Percentiles rank a stretch among this genome's conserved stretches.
Conservation (phyloP, 1,140 invertebrate genomes). For the Propsilocerus akamusi region DNA sequence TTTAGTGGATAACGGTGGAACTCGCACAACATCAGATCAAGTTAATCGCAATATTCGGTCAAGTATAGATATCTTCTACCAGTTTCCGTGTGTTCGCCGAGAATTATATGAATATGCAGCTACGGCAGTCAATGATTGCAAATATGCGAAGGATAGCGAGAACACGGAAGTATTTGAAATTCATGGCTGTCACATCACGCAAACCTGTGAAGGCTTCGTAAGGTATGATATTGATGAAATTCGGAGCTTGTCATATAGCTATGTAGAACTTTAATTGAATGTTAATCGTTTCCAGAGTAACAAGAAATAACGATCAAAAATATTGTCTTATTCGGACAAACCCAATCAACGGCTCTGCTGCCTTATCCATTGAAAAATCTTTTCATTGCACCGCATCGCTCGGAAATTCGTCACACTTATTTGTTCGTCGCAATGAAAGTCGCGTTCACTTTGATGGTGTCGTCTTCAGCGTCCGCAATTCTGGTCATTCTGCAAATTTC, state of each 20-base stretch:
- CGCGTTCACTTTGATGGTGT: constrained; percentile 73
- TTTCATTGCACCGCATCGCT: constrained; percentile 67
- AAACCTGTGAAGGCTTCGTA: constrained; percentile 61
- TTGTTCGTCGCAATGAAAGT: constrained; percentile 61
- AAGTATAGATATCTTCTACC: too few relatives aligned
- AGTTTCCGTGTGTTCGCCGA: too few relatives aligned
- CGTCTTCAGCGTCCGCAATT: constrained; percentile 69
- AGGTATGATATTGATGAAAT: constrained; percentile 35
- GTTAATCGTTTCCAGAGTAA: constrained; percentile 33
- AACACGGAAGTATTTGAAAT: constrained; percentile 70
- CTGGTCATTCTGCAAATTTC: constrained; percentile 70
- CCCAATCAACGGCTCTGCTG: constrained; percentile 63
- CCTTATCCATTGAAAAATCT: constrained; percentile 35
- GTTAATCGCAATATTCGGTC: not conserved
- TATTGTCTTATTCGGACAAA: constrained; percentile 63
- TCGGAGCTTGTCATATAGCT: too few relatives aligned
- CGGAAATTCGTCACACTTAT: constrained; percentile 63
- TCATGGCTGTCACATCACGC: constrained; percentile 60
- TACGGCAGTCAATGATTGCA: constrained; percentile 27
- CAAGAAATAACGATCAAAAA: constrained; percentile 60
- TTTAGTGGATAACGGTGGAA: constrained; percentile 66
- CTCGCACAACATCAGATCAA: constrained; percentile 61
- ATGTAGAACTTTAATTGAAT: not conserved
- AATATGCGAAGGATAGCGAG: constrained; percentile 61
- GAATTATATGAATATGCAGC: constrained; percentile 53